A percentile compares a stretch with the other conserved stretches of the same genome.
Conservation (phyloP, 1,140 invertebrate genomes). For the Bombus sibiricus region DNA sequence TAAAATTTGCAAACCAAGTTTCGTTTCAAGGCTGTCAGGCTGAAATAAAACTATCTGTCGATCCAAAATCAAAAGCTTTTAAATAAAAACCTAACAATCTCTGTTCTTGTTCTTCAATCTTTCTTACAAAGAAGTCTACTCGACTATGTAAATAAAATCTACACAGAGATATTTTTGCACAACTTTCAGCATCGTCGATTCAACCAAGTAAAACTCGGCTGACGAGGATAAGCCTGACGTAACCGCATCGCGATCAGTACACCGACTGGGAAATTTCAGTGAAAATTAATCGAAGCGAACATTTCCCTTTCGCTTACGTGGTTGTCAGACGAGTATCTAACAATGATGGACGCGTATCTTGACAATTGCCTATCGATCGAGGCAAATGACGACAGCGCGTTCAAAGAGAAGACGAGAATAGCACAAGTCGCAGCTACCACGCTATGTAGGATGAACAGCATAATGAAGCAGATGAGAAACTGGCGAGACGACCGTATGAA, state of each 20-base stretch:
- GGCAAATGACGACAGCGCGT: conserved; percentile 10
- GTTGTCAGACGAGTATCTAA: neutral
- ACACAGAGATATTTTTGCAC: no score
- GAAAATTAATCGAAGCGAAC: conserved; percentile 4
- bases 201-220: neutral
- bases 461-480: conserved; percentile 60
- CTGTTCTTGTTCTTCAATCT: no score
- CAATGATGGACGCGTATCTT: conserved; percentile 33
- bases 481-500: conserved; percentile 60
- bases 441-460: conserved; percentile 53
- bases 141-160: neutral
- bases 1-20: no score
- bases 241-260: neutral
- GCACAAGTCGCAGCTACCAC: conserved; percentile 46
- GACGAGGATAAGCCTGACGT: neutral
- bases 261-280: neutral
- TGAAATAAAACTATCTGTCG: no score
- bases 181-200: neutral
- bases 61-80: no score
- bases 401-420: conserved; percentile 51
- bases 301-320: neutral
- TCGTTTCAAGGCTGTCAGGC: no score
- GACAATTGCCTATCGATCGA: conserved; percentile 35
- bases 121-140: no score
- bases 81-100: no score